Evolutionary conservation across 2,113 vertebrate species (phyloP), one percentile per base, ranked within the genome.

Genomic region (Cynopterus brachyotis): DNA sequence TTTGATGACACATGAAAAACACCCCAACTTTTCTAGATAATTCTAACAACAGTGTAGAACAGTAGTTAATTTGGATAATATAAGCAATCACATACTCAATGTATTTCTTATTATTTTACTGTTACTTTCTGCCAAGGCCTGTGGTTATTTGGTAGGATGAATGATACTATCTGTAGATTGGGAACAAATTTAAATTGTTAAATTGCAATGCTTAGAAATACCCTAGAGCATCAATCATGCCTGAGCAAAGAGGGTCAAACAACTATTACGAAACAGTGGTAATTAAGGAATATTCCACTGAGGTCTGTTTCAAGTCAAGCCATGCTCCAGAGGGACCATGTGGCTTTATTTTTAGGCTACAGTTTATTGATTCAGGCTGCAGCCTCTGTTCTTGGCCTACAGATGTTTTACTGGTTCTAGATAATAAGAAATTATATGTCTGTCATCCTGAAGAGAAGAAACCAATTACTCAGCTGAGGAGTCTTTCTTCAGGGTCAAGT

Each of bases 201-300:
- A 45, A 70, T 26, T 40, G 22, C 76, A 91, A 67, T 76, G 88
- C 57, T 67, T 97, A 91, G 85, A 97, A 94, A 96, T 95, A 95
- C 88, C 62, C 90, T 50, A 66, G 92, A 80, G 70, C 95, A 45
- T 60, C 24, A 89, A 82, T 86, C 28, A 86, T 91, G 94, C 78
- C 72, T 92, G 67, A 95, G 50, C 93, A 91, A 93, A 94, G 50
- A 60, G 67, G 47, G 59, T 89, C 55, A 85, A 45, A 83, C 90
- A 91, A 47, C 20, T 80, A 37, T 95, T 96, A 57, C 12, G 78
- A 89, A 96, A 96, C 78, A 89, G 40, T 55, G 12, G 78, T 79
- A 75, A 94, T 94, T 97, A 97, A 96, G 89, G 94, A 97, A 96
- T 97, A 97, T 97, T 97, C 97, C 88, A 83, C 62, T 97, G 86